A percentile compares a stretch with the other conserved stretches of the same genome.
Evolutionary conservation across 2,797 vertebrate species (phyloP).

Genomic region (Cyclura pinguis): DNA sequence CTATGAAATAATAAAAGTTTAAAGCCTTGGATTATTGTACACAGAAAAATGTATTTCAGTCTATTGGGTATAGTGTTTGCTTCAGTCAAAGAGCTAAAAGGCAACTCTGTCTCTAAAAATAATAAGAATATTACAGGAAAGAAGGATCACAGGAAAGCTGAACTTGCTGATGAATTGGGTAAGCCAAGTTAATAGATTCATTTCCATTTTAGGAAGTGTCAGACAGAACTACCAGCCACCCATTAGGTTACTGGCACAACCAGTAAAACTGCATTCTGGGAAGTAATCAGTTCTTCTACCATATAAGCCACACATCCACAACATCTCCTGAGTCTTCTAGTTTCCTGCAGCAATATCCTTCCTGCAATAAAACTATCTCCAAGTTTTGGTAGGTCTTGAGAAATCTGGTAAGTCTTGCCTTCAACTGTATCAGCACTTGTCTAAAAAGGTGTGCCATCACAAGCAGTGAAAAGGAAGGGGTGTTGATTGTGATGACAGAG

Average conservation of each 20-base stretch:
- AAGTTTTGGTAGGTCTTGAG: not conserved
- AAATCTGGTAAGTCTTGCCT: not conserved
- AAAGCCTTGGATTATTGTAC: not conserved
- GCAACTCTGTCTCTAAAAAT: not conserved
- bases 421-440: not conserved
- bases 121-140: not conserved
- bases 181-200: not conserved
- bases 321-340: not conserved
- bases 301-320: not conserved
- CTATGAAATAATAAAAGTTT: not conserved
- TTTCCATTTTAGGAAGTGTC: not conserved
- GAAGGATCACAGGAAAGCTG: not conserved
- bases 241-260: not conserved
- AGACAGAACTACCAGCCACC: not conserved
- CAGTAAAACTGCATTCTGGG: not conserved
- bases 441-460: not conserved
- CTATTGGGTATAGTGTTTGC: not conserved
- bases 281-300: not conserved
- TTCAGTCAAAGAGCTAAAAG: not conserved
- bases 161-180: not conserved
- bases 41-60: not conserved
- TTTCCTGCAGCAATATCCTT: not conserved
- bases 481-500: not conserved
- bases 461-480: not conserved
- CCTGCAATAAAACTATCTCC: not conserved